Base-by-base conservation (phyloP, 2,113 vertebrate species). In the Actenoides lindsayi region DNA sequence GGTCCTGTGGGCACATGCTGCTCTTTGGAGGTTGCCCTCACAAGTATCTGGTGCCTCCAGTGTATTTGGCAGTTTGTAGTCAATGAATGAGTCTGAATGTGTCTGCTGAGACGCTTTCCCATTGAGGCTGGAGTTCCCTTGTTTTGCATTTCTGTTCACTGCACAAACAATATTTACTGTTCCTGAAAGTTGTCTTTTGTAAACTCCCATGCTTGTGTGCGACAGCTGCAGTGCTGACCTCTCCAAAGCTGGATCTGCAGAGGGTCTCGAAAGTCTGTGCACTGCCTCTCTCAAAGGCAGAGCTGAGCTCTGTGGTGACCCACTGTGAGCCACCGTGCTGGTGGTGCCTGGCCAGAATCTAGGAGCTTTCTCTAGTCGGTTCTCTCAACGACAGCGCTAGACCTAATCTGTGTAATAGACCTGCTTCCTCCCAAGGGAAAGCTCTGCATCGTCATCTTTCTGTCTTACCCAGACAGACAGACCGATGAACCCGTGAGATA, bases 201-300 rank as follows among this genome's bases (percentile, higher is more conserved):
- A 42, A 65, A 77, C 2, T 13, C 57, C 24, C 50, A 27, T 0
- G 0, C 41, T 44, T 57, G 18, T 0, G 0, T 50, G 16, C 0
- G 0, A 24, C 0, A 5, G 70, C 48, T 73, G 30, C 30, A 24
- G 63, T 8, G 31, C 37, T 62, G 63, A 57, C 16, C 41, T 21
- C 19, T 77, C 50, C 83, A 78, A 65, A 83, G 16, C 12, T 50
- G 24, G n/a, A 54, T 54, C 42, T 60, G 46, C 51, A 71, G 65
- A 67, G 59, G 9, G 28, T 16, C 27, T 67, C 8, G 8, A 27
- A n/a, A 28, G 12, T 10, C 71, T 60, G 59, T 21, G 56, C 78
- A 7, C 6, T 48, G 37, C 30, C 31, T 79, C 31, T 48, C 13
- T 42, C 16, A 57, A 21, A 54, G 0, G 2, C 56, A 53, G 63